Base-by-base conservation (phyloP, 2,113 vertebrate genomes). In the Chloropsis hardwickii region DNA sequence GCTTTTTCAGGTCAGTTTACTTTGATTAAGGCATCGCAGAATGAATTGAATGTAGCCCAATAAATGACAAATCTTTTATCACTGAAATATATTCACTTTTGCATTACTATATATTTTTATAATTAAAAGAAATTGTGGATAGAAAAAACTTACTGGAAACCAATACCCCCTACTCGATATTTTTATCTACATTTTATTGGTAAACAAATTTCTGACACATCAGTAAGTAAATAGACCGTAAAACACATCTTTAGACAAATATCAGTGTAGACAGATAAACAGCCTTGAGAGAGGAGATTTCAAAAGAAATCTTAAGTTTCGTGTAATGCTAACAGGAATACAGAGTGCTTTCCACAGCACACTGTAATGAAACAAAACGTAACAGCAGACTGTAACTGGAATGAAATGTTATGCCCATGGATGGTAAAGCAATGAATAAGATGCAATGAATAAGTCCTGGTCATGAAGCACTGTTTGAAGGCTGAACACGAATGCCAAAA, bases 371-470 rank as follows among this genome's bases (percentile, higher is more conserved):
- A n/a, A n/a, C n/a, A n/a, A n/a, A n/a, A n/a, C n/a, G n/a, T n/a
- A n/a, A n/a, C n/a, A n/a, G n/a, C n/a, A n/a, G n/a, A n/a, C n/a
- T n/a, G n/a, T 18, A 40, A 88, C 91, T 7, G 0, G 67, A 91
- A 95, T 2, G 11, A 94, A 86, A 72, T 66, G 42, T 95, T 95
- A 97, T 98, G 97, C 97, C 98, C 98, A 97, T 98, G 98, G 97
- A 98, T 98, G 98, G 98, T 98, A 96, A 98, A 93, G 94, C 96
- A 94, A 95, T 64, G 96, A 94, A 84, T 65, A 94, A 78, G 47
- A 81, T 86, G 29, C 31, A 37, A 31, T 92, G 62, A 81, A 67
- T 56, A 72, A 97, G 93, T 95, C 87, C 94, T 69, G 84, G 73
- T 91, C 13, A 0, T 31, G 84, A 90, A 93, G 69, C 4, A 15